These are phyloP conservation scores for Neosalanx taihuensis DNA, from an alignment of 2,797 vertebrate species.

Conservation along the genomic window DNA sequence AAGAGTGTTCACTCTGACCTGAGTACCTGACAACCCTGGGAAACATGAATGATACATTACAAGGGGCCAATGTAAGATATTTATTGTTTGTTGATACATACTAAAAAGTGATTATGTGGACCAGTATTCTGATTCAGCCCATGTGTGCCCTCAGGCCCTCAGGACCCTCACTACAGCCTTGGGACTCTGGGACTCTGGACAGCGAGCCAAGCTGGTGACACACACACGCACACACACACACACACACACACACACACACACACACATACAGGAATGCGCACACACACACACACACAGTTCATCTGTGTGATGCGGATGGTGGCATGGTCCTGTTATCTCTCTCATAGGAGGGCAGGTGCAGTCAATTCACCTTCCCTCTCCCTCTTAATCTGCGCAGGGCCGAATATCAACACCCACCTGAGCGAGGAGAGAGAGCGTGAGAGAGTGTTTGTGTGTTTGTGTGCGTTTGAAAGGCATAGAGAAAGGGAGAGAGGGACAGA, in stretches of 20 bases:
- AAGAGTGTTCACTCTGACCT: not conserved
- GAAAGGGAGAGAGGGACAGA: not conserved
- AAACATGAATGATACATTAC: no score
- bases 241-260: not conserved
- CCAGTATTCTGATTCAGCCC: no score
- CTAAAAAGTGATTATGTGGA: no score
- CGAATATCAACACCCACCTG: constrained; percentile 9
- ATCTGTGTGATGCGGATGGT: not conserved
- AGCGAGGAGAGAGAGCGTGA: not conserved
- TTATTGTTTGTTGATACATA: no score
- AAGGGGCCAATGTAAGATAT: no score
- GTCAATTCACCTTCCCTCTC: constrained; percentile 15
- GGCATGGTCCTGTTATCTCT: constrained; percentile 8
- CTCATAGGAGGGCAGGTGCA: constrained; percentile 17
- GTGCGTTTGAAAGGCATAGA: not conserved
- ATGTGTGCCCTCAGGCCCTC: no score
- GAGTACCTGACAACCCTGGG: no score
- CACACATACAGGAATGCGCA: no score
- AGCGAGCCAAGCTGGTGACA: not conserved
- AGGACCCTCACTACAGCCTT: no score
- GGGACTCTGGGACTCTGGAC: no score
- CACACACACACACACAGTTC: not conserved
- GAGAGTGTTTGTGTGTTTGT: not conserved
- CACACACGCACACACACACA: not conserved
- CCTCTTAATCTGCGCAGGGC: constrained; percentile 5